A percentile compares a stretch with the other conserved stretches of the same genome.
phyloP scores from a whole-genome alignment of 2,888 invertebrate species.

The Mellilla xanthometata region DNA sequence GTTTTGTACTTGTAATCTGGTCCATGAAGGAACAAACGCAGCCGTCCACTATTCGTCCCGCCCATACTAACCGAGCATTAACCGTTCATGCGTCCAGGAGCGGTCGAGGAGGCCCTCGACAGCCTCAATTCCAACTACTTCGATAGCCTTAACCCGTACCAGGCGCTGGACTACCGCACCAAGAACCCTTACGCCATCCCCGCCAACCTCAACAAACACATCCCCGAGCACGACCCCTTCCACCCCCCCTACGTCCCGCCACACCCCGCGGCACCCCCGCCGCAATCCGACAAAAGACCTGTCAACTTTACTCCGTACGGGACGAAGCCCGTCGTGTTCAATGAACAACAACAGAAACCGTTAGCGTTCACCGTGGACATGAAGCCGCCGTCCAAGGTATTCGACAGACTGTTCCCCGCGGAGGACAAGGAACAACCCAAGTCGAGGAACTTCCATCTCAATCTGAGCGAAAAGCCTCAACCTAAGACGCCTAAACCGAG shows the following conservation, averaged over 20 bases:
- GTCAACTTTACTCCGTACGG: conserved; percentile 50
- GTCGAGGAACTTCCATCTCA: conserved; percentile 68
- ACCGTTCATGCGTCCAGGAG: conserved; percentile 65
- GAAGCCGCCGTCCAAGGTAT: conserved; percentile 69
- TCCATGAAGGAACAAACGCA: conserved; percentile 3
- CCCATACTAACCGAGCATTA: conserved; percentile 6
- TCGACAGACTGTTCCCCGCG: conserved; percentile 65
- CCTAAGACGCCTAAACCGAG: conserved; percentile 60
- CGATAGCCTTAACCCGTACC: conserved; percentile 70
- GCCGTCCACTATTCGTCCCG: conserved; percentile 37
- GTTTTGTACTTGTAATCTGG: too few species aligned
- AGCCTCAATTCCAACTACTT: conserved; percentile 70
- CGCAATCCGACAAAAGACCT: conserved; percentile 46
- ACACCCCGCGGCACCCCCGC: too few species aligned
- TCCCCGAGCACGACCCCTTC: conserved; percentile 61
- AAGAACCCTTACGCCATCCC: conserved; percentile 80
- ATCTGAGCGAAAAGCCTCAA: conserved; percentile 64
- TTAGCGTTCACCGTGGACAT: conserved; percentile 66
- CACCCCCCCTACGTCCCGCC: conserved; percentile 70
- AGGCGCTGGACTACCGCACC: conserved; percentile 61
- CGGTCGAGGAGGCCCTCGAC: conserved; percentile 65
- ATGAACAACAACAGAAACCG: conserved; percentile 60
- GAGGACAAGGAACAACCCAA: conserved; percentile 54
- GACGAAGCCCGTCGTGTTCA: conserved; percentile 58
- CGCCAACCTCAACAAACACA: conserved; percentile 70